These are phyloP conservation scores for Aphaenogaster rudis DNA, from an alignment of 1,140 invertebrate species.

Conservation along the genomic window DNA sequence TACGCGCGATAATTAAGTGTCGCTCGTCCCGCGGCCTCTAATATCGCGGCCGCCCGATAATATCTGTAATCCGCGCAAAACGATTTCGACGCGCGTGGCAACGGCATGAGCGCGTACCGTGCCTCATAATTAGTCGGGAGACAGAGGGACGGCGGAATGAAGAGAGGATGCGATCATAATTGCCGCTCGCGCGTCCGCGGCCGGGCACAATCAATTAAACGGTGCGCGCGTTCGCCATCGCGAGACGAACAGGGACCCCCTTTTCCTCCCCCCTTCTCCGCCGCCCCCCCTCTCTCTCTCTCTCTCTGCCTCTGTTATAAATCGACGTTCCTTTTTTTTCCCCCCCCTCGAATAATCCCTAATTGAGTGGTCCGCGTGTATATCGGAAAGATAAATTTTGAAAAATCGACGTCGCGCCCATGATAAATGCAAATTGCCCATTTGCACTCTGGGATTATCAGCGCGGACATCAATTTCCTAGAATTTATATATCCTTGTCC, in stretches of 20 bases:
- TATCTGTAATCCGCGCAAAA: conserved; percentile 60
- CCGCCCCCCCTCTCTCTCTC: too few species aligned
- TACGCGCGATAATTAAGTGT: conserved; percentile 55
- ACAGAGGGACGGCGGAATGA: conserved; percentile 7
- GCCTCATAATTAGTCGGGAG: conserved; percentile 66
- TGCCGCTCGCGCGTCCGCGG: conserved; percentile 55
- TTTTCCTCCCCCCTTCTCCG: too few species aligned
- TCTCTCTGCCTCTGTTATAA: not conserved
- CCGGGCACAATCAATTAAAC: conserved; percentile 68
- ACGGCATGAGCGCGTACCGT: conserved; percentile 13
- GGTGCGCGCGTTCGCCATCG: conserved; percentile 34
- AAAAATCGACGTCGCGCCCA: conserved; percentile 38
- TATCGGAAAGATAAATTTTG: conserved; percentile 46
- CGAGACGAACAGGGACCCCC: conserved; percentile 33
- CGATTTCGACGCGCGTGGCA: conserved; percentile 35
- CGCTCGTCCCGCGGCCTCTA: conserved; percentile 9
- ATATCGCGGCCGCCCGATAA: conserved; percentile 32
- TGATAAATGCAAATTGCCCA: conserved; percentile 51
- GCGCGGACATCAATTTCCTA: not conserved
- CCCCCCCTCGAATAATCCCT: conserved; percentile 37
- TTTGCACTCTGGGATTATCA: conserved; percentile 17
- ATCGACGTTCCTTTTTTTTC: conserved; percentile 52
- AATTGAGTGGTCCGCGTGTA: conserved; percentile 45
- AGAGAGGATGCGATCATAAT: conserved; percentile 65
- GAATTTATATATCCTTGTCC: not conserved